Base-by-base conservation (phyloP, 2,113 vertebrate genomes). In the Perca fluviatilis region DNA sequence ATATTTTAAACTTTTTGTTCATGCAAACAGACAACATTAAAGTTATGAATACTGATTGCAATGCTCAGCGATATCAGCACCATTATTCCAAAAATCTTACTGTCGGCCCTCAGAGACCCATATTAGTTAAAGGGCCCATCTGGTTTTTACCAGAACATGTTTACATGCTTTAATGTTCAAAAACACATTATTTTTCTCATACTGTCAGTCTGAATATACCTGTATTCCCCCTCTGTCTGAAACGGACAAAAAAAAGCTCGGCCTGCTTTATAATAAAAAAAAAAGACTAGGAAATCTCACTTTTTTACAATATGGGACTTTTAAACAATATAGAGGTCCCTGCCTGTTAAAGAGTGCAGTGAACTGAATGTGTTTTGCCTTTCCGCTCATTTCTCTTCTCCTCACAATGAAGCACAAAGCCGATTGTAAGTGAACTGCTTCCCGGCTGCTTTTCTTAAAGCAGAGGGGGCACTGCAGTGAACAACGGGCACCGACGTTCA, bases 361-460 rank as follows among this genome's bases (percentile, higher is more conserved):
- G 64, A 90, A 83, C 73, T 88, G 75, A 58, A 77, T 65, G 73
- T 23, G 69, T 71, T 88, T 78, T 83, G 83, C 75, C 83, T 91
- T 92, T 91, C 85, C 74, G 77, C 83, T 93, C 88, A 83, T 89
- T 92, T 87, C 89, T 89, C 78, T 88, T 88, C 73, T 74, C 76
- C 77, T 82, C 86, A 91, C 89, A 89, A 85, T 30, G 71, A 80
- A 74, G 73, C 87, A 92, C 90, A 93, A 91, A 93, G 91, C 83
- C 33, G 65, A 83, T 90, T 89, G 86, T 83, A 75, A 89, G 86
- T 73, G 86, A 90, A 88, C 85, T 80, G 88, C 86, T 82, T 93
- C 91, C 85, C 80, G 83, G 83, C 76, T 69, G 71, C 77, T 70
- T 93, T 91, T 89, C 63, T 85, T 73, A 89, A 90, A 82, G 91